Evolutionary conservation across 2,113 vertebrate genomes (phyloP), one percentile per base, ranked within the genome.

Genomic region (Trematomus loennbergii): DNA sequence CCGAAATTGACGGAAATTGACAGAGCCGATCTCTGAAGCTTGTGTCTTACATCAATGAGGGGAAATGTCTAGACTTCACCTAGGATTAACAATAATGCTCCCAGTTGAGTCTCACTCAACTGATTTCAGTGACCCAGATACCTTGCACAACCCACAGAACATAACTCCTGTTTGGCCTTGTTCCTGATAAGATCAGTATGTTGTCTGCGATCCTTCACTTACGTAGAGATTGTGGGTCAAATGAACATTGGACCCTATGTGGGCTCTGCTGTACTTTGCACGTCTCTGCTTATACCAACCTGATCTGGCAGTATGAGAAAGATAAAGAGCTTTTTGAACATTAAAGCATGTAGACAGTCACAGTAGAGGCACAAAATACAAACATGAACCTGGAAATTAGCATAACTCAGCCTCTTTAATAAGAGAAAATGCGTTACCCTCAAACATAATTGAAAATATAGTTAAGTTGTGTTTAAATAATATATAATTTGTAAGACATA

Each of bases 61-160:
- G 49, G 2, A 78, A 45, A 53, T 83, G 25, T 46, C 29, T 40
- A 40, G 36, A 54, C 40, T 54, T 43, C 15, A 20, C 1, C 15
- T 25, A 12, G 16, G 25, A 40, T 57, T 16, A 50, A 67, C 13
- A 17, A 40, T 12, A 74, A 58, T 45, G 12, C 1, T 61, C 57
- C 25, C 17, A 18, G 45, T 16, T 69, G 52, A 79, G 63, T 36
- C 18, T 40, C 22, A 22, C 17, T 58, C 45, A 67, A 59, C 53
- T 64, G 40, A 70, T 66, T 77, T 77, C 11, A n/a, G 60, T 72
- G 50, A 58, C 0, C 40, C 60, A 7, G 0, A 3, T 18, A 36
- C 33, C 16, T 78, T 72, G 79, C 67, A 71, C 48, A 81, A 73
- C 87, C 50, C 33, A 20, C 48, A 71, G 46, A 43, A 58, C 67